These are phyloP conservation scores for Scyliorhinus canicula DNA, from an alignment of 2,797 vertebrate genomes.

Conservation along the genomic window DNA sequence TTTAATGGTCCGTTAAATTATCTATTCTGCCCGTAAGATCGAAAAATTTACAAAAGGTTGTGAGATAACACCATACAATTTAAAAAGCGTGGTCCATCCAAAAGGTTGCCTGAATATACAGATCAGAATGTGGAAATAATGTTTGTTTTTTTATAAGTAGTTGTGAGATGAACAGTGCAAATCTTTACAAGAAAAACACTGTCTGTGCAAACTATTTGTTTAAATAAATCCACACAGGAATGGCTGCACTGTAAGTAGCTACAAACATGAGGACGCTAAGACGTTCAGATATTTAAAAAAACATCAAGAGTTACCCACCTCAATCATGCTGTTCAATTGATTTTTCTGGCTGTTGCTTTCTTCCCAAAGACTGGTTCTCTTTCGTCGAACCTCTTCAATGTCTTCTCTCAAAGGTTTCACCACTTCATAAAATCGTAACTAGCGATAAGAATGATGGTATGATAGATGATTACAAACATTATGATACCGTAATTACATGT, in stretches of 20 bases:
- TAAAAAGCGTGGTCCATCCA: neutral
- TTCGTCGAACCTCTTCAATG: conserved; percentile 67
- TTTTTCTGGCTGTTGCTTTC: conserved; percentile 68
- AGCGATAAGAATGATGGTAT: conserved; percentile 39
- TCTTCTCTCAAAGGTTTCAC: conserved; percentile 72
- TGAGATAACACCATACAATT: neutral
- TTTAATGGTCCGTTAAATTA: no score
- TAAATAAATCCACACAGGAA: neutral
- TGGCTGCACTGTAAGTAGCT: neutral
- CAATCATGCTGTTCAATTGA: conserved; percentile 73
- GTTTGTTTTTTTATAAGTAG: neutral
- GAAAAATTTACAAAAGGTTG: no score
- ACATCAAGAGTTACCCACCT: conserved; percentile 61
- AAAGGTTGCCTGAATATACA: neutral
- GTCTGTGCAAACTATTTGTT: neutral
- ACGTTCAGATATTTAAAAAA: neutral
- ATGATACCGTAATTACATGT: neutral
- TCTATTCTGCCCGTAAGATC: no score
- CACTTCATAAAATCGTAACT: conserved; percentile 77
- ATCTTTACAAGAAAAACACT: neutral
- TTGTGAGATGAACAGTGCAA: neutral
- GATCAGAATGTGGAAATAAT: neutral
- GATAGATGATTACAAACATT: neutral
- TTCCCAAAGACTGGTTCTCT: conserved; percentile 65
- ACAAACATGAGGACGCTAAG: neutral